These are phyloP conservation scores for Epinotia nisella DNA, from an alignment of 2,888 invertebrate genomes.

Conservation along the genomic window DNA sequence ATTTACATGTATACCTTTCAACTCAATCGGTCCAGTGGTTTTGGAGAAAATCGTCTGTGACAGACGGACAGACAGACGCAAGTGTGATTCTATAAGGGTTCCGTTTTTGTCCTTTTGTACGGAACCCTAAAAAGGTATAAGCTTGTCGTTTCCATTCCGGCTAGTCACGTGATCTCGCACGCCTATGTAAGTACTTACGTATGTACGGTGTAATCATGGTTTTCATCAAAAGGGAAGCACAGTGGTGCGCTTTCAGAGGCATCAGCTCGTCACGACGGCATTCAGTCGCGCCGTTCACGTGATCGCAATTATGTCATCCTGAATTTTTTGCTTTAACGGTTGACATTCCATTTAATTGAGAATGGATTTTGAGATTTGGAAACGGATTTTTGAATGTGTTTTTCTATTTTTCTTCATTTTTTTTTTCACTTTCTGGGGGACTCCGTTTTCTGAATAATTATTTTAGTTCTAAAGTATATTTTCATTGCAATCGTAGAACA, in stretches of 20 bases:
- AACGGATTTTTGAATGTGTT: not conserved
- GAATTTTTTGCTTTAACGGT: slow-evolving; percentile 31
- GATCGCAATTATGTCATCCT: slow-evolving; percentile 40
- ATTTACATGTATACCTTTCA: too few relatives aligned
- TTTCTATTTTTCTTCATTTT: too few relatives aligned
- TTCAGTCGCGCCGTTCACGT: slow-evolving; percentile 37
- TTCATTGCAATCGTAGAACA: too few relatives aligned
- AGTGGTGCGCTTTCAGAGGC: slow-evolving; percentile 43
- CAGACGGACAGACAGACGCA: too few relatives aligned
- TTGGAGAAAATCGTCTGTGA: too few relatives aligned
- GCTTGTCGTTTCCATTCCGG: slow-evolving; percentile 22
- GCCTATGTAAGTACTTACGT: slow-evolving; percentile 41
- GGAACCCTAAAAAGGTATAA: too few relatives aligned
- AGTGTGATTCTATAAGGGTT: too few relatives aligned
- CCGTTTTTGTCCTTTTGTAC: too few relatives aligned
- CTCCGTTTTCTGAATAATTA: too few relatives aligned
- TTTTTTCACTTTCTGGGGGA: not conserved
- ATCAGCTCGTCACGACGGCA: slow-evolving; percentile 44
- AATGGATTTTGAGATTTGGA: not conserved
- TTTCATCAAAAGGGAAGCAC: slow-evolving; percentile 44
- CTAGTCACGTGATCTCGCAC: slow-evolving; percentile 22
- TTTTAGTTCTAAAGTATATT: too few relatives aligned
- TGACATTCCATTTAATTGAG: slow-evolving; percentile 17
- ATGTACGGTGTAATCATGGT: slow-evolving; percentile 46
- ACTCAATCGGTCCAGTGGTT: too few relatives aligned